Evolutionary conservation across 2,888 invertebrate species (phyloP).

Genomic region (Tanypteryx hageni): DNA sequence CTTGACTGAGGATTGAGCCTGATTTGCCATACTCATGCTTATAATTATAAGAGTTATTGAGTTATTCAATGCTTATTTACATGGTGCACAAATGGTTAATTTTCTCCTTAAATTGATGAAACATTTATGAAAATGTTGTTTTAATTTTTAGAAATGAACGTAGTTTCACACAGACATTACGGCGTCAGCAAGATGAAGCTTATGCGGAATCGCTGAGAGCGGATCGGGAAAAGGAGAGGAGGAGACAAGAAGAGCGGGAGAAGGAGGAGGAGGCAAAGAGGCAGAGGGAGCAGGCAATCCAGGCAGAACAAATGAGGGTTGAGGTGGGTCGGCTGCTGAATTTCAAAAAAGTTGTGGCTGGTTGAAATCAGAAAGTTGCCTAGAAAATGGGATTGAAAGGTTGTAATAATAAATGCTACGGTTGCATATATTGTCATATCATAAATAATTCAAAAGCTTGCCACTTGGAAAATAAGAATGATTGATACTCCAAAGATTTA

Average conservation of each 20-base stretch:
- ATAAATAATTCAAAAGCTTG: no score
- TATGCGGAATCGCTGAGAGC: slow-evolving; percentile 93
- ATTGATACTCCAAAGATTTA: no score
- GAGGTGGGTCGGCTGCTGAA: slow-evolving; percentile 71
- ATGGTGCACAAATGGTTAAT: no score
- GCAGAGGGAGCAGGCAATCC: slow-evolving; percentile 71
- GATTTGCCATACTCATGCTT: no score
- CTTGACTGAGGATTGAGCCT: no score
- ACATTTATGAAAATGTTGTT: not conserved
- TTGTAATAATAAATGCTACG: not conserved
- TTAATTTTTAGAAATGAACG: slow-evolving; percentile 81
- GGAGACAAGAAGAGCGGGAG: slow-evolving; percentile 79
- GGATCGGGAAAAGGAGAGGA: slow-evolving; percentile 95
- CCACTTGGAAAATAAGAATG: no score
- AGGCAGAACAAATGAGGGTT: slow-evolving; percentile 73
- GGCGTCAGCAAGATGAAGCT: slow-evolving; percentile 95
- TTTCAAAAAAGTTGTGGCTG: slow-evolving; percentile 18
- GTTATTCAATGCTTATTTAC: no score
- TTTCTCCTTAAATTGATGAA: no score
- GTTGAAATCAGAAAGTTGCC: not conserved
- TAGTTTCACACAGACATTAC: slow-evolving; percentile 89
- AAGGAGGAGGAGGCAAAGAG: slow-evolving; percentile 76
- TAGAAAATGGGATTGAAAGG: not conserved
- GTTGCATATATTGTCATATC: no score
- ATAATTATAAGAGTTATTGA: no score